phyloP scores from a whole-genome alignment of 1,140 invertebrate species.

The Drosophila saltans region DNA sequence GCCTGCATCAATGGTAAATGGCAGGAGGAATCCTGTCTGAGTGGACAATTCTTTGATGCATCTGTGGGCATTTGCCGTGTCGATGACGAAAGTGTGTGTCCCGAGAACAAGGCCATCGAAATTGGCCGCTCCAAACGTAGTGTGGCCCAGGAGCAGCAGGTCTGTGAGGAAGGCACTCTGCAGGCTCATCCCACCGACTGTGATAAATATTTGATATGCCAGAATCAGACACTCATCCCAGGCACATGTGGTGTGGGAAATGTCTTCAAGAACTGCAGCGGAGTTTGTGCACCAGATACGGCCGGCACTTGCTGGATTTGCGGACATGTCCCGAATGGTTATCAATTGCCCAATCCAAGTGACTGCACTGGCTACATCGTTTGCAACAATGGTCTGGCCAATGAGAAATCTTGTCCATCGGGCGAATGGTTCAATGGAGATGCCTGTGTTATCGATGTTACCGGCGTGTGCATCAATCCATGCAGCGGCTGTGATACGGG shows the following conservation, averaged over 20 bases:
- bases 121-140: slow-evolving; percentile 38
- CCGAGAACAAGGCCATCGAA: slow-evolving; percentile 36
- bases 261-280: slow-evolving; percentile 44
- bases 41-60: slow-evolving; percentile 46
- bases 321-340: slow-evolving; percentile 55
- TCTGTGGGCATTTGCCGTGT: slow-evolving; percentile 33
- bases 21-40: slow-evolving; percentile 33
- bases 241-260: slow-evolving; percentile 67
- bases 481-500: slow-evolving; percentile 46
- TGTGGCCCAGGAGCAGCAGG: slow-evolving; percentile 23
- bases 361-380: slow-evolving; percentile 58
- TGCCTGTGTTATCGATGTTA: slow-evolving; percentile 54
- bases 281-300: slow-evolving; percentile 51
- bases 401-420: slow-evolving; percentile 24
- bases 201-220: slow-evolving; percentile 64
- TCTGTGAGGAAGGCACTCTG: slow-evolving; percentile 52
- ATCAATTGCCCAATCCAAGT: slow-evolving; percentile 34
- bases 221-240: slow-evolving; percentile 36
- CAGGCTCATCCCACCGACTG: slow-evolving; percentile 61
- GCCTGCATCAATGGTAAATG: slow-evolving; percentile 52
- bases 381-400: slow-evolving; percentile 57
- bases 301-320: slow-evolving; percentile 61
- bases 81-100: slow-evolving; percentile 33
- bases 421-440: slow-evolving; percentile 54
- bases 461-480: slow-evolving; percentile 65